A percentile compares a stretch with the other conserved stretches of the same genome.
These are phyloP conservation scores for Onychomys torridus DNA, from an alignment of 2,797 vertebrate species.

Conservation along the genomic window DNA sequence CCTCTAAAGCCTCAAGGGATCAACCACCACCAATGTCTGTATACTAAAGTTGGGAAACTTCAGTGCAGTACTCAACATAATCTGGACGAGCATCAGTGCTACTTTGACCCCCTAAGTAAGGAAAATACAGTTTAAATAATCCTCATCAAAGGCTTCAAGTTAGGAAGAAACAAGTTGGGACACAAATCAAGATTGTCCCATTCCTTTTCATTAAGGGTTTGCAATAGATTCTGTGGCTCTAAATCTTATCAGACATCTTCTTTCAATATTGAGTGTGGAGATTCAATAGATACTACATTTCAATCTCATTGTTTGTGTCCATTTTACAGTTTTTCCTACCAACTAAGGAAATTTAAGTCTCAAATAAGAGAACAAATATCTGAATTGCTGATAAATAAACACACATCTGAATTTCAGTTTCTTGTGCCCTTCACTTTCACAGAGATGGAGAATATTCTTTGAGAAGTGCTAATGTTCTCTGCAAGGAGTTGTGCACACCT, in stretches of 20 bases:
- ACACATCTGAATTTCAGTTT: slow-evolving; percentile 69
- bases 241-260: not conserved
- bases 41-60: not conserved
- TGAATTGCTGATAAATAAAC: slow-evolving; percentile 62
- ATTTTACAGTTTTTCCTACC: not conserved
- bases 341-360: slow-evolving; percentile 7
- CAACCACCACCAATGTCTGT: not conserved
- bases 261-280: not conserved
- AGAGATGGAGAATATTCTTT: slow-evolving; percentile 77
- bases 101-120: not conserved
- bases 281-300: not conserved
- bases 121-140: not conserved
- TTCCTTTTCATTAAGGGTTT: not conserved
- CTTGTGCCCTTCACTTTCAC: slow-evolving; percentile 75
- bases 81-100: not conserved
- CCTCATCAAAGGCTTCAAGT: not conserved
- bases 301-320: not conserved
- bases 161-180: not conserved
- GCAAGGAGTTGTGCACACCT: slow-evolving; percentile 89
- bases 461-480: slow-evolving; percentile 88
- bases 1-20: not conserved
- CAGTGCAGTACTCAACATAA: not conserved
- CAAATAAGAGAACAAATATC: slow-evolving; percentile 36
- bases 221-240: not conserved
- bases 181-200: not conserved